Percentiles rank a stretch among this genome's conserved stretches.
Evolutionary conservation across 2,113 vertebrate genomes (phyloP).

Genomic region (Turdus rufiventris): DNA sequence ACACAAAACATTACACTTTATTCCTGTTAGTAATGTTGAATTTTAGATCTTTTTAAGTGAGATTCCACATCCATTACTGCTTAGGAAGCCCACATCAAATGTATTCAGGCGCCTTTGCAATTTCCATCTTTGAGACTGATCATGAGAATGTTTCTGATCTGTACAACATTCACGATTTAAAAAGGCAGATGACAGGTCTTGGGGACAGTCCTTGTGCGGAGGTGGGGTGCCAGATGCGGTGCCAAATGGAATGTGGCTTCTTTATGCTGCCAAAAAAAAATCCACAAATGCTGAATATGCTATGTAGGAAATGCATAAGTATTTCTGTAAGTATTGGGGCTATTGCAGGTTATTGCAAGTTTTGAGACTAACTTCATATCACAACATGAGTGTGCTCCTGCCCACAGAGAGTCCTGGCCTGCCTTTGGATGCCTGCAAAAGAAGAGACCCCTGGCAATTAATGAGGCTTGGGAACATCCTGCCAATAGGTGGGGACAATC

Average conservation of each 20-base stretch:
- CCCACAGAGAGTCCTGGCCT: background rate
- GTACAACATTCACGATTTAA: background rate
- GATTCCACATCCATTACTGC: background rate
- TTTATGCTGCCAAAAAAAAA: background rate
- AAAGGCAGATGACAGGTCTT: background rate
- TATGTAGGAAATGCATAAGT: background rate
- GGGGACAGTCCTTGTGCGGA: background rate
- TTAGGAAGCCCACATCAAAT: background rate
- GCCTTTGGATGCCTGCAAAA: background rate
- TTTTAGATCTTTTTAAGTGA: background rate
- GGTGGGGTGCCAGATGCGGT: background rate
- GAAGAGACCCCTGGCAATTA: background rate
- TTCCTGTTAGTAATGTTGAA: background rate
- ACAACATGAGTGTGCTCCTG: background rate
- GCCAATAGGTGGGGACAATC: background rate
- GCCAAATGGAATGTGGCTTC: background rate
- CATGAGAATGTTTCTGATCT: background rate
- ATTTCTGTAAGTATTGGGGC: background rate
- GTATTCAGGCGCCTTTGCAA: background rate
- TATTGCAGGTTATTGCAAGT: background rate
- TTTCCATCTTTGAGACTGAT: background rate
- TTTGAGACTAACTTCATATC: background rate
- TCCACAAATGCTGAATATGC: background rate
- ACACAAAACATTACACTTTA: background rate
- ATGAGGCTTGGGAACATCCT: background rate